These are phyloP conservation scores for Chondrilla cf. caribensis DNA, from an alignment of 37 sponge, comb jelly and placozoan species.

Conservation along the genomic window DNA sequence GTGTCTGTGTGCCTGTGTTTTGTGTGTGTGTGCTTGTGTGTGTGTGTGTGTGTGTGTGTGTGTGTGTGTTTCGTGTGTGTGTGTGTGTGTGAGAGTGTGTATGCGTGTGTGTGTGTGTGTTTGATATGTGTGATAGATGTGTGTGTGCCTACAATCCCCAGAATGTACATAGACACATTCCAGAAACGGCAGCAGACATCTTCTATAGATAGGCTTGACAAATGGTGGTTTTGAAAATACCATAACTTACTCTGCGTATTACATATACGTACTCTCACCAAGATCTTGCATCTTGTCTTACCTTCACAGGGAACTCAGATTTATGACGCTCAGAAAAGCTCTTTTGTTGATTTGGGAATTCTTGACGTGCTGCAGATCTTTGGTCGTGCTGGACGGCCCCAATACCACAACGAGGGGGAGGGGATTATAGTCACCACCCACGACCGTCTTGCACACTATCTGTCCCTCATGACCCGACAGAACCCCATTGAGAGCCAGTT, in stretches of 20 bases:
- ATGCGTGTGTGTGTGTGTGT: too few relatives aligned
- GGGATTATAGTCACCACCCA: conserved; percentile 95
- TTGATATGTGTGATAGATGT: too few relatives aligned
- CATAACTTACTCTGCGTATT: too few relatives aligned
- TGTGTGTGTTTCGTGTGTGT: background rate
- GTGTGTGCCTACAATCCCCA: too few relatives aligned
- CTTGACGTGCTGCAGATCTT: conserved; percentile 98
- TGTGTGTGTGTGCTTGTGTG: conserved; percentile 18
- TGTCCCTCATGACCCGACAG: conserved; percentile 89
- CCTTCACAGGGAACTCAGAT: conserved; percentile 85
- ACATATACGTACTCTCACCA: too few relatives aligned
- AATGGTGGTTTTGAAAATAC: too few relatives aligned
- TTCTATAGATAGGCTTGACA: too few relatives aligned
- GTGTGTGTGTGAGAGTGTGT: background rate
- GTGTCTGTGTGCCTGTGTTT: background rate
- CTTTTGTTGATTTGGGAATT: conserved; percentile 95
- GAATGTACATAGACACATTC: too few relatives aligned
- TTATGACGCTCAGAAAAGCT: conserved; percentile 92
- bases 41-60: conserved; percentile 19
- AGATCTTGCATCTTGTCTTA: too few relatives aligned
- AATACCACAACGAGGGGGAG: conserved; percentile 89
- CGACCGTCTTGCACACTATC: conserved; percentile 89
- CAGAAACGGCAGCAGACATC: too few relatives aligned
- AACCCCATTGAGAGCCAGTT: conserved; percentile 97
- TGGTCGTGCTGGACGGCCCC: conserved; percentile 97